Evolutionary conservation across 1,140 invertebrate species (phyloP), one percentile per base, ranked within the genome.

Genomic region (Helicoverpa armigera): DNA sequence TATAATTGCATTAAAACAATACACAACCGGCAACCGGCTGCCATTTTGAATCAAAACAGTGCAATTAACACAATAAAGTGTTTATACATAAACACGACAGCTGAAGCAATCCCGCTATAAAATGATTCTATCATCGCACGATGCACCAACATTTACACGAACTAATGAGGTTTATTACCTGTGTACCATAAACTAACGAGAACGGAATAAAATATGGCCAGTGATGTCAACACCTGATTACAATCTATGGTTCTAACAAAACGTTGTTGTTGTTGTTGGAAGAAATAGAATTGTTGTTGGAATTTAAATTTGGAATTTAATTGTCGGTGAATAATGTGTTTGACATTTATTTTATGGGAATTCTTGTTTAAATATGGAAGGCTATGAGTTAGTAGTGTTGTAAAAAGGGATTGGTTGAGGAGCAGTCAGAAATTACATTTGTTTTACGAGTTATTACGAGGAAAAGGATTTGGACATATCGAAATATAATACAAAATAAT

Each of bases 111-210:
- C 50, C 18, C 14, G 50, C 23, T 10, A 72, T 72, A 72, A 72
- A 72, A 51, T 50, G 23, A 72, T 72, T 53, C 23, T 23, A 54
- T 72, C 69, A 69, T 50, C 14, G 50, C 69, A 72, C 69, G 50
- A 54, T 43, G 23, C 69, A 53, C 12, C 35, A 43, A 29, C 50
- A 72, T 72, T 54, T 31, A 72, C 48, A n/a, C 53, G 10, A 29
- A 54, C 69, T 53, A 72, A 72, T 72, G 50, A 72, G 69, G 69
- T 72, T 72, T 72, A 72, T 18, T 50, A 43, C 43, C 43, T 72
- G 23, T 5, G 29, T 31, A 9, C 14, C 50, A n/a, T 72, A 31
- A 72, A 72, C 69, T 31, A 23, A 50, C 43, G n/a, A 53, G 67
- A 69, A 50, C 48, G n/a, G 67, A 54, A 31, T 53, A 53, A 72